Base-by-base conservation (phyloP, 2,888 invertebrate genomes). In the Metellina segmentata region DNA sequence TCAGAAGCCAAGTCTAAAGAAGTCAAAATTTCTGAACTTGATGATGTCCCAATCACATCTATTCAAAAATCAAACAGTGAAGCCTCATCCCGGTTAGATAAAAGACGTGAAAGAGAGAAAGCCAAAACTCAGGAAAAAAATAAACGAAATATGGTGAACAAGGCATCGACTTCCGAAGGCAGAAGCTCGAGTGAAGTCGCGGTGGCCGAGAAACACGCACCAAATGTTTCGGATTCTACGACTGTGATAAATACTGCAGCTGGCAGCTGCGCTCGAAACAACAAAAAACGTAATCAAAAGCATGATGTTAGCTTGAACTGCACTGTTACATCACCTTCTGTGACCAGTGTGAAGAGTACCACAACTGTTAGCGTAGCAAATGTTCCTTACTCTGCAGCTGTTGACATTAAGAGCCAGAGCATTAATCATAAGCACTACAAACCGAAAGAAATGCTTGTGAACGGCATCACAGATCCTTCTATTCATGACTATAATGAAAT, bases 211-310 rank as follows among this genome's bases (percentile, higher is more conserved):
- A 90, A 92, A 48, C 87, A 75, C 81, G 11, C 70, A 7, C 85
- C 72, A 9, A 90, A 75, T 71, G 61, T 85, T 70, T 71, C 87
- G 8, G 81, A 87, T 8, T 70, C 85, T 19, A 49, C 53, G 6
- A 79, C 53, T 86, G 79, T 89, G 81, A 87, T 92, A 82, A 71
- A 70, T 72, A 70, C 75, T 51, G 79, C 79, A 16, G 61, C 9
- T 16, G 48, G 16, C 74, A 86, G 51, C 20, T 78, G 81, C 51
- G 72, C 70, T 79, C 83, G 90, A 75, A 83, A 86, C 34, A 74
- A 7, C 61, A 92, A 92, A 53, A 92, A 92, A 81, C 86, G 92
- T 34, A 92, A 90, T 88, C 90, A 83, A 72, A 92, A 92, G 71
- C 88, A 87, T 8, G 90, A 92, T 52, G 51, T 75, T 19, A 19